Conservation (phyloP, 2,113 vertebrate genomes). For the Gallinago paraguaiae region DNA sequence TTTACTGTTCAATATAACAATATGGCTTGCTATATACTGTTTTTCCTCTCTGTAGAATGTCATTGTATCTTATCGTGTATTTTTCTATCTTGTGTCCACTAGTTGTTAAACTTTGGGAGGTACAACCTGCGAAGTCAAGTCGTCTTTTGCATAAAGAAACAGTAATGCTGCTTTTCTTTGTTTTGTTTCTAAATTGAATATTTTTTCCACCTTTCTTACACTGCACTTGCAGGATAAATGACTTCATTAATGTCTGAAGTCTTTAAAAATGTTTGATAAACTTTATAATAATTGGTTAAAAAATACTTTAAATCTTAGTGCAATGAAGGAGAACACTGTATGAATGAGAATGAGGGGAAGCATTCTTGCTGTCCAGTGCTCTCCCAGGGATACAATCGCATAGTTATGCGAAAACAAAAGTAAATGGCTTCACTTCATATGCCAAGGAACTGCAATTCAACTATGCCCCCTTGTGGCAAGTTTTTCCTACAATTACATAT, state of each 20-base stretch:
- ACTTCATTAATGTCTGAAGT: background rate
- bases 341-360: constrained; percentile 53
- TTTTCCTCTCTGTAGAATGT: background rate
- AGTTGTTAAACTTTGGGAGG: background rate
- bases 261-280: background rate
- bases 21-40: background rate
- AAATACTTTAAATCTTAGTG: background rate
- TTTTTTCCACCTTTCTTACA: background rate
- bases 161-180: background rate
- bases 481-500: background rate
- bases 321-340: background rate
- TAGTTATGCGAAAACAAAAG: constrained; percentile 41
- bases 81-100: background rate
- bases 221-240: background rate
- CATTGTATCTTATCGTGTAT: background rate
- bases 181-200: background rate
- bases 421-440: constrained; percentile 3
- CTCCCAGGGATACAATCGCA: constrained; percentile 28
- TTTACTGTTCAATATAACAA: background rate
- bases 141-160: background rate
- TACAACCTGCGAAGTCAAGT: background rate
- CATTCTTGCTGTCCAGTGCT: constrained; percentile 55
- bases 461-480: constrained; percentile 71
- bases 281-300: background rate
- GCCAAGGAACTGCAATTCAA: constrained; percentile 45